Percentiles rank a stretch among this genome's conserved stretches.
Conservation (phyloP, 2,113 vertebrate genomes). For the Etia nguti region DNA sequence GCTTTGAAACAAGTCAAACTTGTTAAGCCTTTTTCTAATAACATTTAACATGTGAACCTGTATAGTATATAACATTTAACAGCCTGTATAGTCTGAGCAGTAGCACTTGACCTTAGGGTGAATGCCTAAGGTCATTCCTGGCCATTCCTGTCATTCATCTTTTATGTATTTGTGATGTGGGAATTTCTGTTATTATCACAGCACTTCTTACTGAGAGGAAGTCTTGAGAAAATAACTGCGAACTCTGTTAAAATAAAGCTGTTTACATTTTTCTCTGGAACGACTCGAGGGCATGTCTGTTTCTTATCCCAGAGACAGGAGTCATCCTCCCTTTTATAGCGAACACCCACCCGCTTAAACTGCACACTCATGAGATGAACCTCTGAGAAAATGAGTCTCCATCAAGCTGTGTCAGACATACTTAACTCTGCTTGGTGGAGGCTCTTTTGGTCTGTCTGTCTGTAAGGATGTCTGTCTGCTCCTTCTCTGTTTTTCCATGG, state of each 20-base stretch:
- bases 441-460: neutral
- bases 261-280: constrained; percentile 56
- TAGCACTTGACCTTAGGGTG: neutral
- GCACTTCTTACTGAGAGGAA: neutral
- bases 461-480: neutral
- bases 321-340: constrained; percentile 24
- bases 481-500: neutral
- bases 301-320: constrained; percentile 35
- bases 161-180: neutral
- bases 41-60: neutral
- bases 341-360: constrained; percentile 16
- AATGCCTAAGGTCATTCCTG: no score
- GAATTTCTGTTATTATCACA: neutral
- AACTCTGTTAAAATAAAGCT: constrained; percentile 21
- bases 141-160: neutral
- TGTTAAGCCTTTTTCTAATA: neutral
- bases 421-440: neutral
- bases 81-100: neutral
- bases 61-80: neutral
- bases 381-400: neutral
- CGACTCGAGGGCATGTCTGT: constrained; percentile 9
- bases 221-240: constrained; percentile 16
- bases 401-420: neutral
- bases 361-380: neutral
- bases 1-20: neutral